Conservation (phyloP, 2,113 vertebrate species). For the Myotis brandtii region DNA sequence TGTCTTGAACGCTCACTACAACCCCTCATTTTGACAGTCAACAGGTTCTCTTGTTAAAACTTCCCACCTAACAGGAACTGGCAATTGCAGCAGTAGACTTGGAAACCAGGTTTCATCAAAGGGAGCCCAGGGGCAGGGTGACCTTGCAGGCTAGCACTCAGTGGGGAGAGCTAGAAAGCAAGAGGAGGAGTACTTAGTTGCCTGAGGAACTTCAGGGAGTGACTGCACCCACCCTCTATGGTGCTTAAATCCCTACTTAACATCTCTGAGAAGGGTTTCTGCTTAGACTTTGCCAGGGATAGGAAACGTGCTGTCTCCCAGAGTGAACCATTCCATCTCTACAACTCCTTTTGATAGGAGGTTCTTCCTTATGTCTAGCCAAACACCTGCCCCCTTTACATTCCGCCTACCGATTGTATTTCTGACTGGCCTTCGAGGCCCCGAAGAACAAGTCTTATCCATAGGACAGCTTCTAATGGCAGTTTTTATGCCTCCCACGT, state of each 20-base stretch:
- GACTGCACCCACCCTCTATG: neutral
- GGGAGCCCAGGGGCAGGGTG: neutral
- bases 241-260: neutral
- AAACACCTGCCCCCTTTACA: neutral
- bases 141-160: neutral
- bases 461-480: neutral
- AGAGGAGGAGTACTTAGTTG: neutral
- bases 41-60: slow-evolving; percentile 32
- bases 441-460: neutral
- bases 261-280: neutral
- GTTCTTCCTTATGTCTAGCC: neutral
- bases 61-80: neutral
- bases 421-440: neutral
- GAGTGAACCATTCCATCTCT: neutral
- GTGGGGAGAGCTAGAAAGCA: neutral
- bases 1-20: neutral
- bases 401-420: neutral
- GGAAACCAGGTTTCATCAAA: neutral
- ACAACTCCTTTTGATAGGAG: neutral
- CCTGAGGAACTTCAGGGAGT: neutral
- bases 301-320: neutral
- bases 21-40: neutral
- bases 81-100: neutral
- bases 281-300: neutral
- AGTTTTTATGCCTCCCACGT: neutral